Percentiles rank a stretch among this genome's conserved stretches.
These are phyloP conservation scores for Anarsia innoxiella DNA, from an alignment of 2,888 invertebrate species.

Conservation along the genomic window DNA sequence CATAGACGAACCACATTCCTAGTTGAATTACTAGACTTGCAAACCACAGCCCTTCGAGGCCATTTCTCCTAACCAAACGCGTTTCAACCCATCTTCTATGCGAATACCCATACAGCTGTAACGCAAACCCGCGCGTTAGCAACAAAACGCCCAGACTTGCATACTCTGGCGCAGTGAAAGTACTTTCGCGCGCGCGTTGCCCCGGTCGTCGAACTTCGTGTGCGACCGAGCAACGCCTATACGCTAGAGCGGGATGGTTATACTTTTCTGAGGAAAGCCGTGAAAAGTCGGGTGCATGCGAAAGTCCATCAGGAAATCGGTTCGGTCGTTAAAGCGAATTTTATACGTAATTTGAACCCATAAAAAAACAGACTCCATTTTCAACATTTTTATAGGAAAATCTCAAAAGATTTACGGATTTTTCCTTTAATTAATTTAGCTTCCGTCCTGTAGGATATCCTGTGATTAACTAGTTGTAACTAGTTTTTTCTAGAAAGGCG, in stretches of 20 bases:
- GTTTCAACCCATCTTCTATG: constrained; percentile 38
- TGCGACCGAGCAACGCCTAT: constrained; percentile 33
- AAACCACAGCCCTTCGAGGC: constrained; percentile 29
- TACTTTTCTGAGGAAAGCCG: constrained; percentile 58
- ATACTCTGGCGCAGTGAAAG: constrained; percentile 70
- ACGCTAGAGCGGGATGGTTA: constrained; percentile 38
- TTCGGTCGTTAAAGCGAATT: constrained; percentile 53
- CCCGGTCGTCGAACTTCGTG: constrained; percentile 67
- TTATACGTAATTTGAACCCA: constrained; percentile 33
- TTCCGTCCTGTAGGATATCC: constrained; percentile 6
- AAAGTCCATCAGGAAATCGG: constrained; percentile 62
- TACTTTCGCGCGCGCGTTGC: constrained; percentile 72
- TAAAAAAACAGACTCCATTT: constrained; percentile 44
- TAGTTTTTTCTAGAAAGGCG: too few relatives aligned
- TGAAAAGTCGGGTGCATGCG: constrained; percentile 55
- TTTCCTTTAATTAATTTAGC: neutral
- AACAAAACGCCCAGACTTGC: constrained; percentile 47
- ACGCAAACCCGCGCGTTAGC: constrained; percentile 51
- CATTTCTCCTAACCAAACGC: constrained; percentile 40
- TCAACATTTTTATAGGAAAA: neutral
- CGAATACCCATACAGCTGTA: constrained; percentile 34
- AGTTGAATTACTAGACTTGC: constrained; percentile 52
- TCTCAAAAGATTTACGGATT: constrained; percentile 1
- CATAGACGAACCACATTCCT: constrained; percentile 46
- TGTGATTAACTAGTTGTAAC: neutral